Base-by-base conservation (phyloP, 2,113 vertebrate species). In the Danionella cerebrum region DNA sequence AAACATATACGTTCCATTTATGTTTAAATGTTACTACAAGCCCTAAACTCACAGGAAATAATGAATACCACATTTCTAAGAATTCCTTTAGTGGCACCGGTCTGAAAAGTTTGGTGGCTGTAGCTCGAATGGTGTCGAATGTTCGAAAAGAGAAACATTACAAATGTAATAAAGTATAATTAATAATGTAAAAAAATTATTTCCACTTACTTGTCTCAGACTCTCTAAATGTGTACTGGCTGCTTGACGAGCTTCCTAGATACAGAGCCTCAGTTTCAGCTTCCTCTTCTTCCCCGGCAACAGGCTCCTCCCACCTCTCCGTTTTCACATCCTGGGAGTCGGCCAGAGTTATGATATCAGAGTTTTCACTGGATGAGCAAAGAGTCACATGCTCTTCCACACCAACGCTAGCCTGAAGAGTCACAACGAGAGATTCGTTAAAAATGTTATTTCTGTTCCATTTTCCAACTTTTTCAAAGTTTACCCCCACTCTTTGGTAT, bases 331-430 rank as follows among this genome's bases (percentile, higher is more conserved):
- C 82, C 74, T 84, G 92, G 11, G 87, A 76, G 54, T 91, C 88
- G 52, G 91, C 87, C 22, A 98, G 89, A 2, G 92, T 97, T 78
- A 97, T 84, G 29, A 98, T 98, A 80, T 98, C 96, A 1, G 96
- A 98, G 80, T 95, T 92, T 65, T 98, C 95, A 0, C 95, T 98
- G 78, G 85, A 76, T 53, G 92, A 80, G 77, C 91, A 88, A 71
- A 92, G 19, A 3, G 80, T 84, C 24, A 83, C 79, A 2, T 66
- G 83, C 60, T 91, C 90, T 48, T 88, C 90, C 33, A 31, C 73
- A 9, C 65, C 36, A 24, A 69, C 76, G 38, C 73, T 76, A 14
- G 80, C 80, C 89, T 94, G 71, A 31, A 50, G 21, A 13, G 38
- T 50, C 2, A 62, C 21, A 64, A 11, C 5, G 29, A 33, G 9